Conservation (phyloP, 2,113 vertebrate species). For the Lonchura striata region DNA sequence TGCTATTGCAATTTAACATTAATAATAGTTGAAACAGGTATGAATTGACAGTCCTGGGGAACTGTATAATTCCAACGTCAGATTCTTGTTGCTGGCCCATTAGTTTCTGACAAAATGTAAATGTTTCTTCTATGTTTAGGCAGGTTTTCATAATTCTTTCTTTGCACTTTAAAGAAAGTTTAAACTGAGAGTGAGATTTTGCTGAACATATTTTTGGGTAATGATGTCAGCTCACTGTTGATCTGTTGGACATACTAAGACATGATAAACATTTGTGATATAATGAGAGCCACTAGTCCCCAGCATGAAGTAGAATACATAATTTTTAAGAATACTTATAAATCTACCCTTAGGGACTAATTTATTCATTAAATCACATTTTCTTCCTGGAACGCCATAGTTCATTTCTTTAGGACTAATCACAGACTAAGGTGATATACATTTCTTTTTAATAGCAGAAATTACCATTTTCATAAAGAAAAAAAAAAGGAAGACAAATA, state of each 20-base stretch:
- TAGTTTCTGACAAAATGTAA: not conserved
- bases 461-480: not conserved
- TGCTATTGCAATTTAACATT: not conserved
- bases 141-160: not conserved
- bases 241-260: not conserved
- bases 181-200: not conserved
- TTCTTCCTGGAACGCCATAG: not conserved
- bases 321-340: not conserved
- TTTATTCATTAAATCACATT: not conserved
- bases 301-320: fast-evolving
- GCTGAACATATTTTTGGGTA: not conserved
- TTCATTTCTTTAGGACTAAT: not conserved
- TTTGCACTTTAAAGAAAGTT: not conserved
- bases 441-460: not conserved
- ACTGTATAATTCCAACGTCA: not conserved
- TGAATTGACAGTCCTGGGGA: not conserved
- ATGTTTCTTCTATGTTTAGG: not conserved
- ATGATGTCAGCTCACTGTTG: not conserved
- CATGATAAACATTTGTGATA: not conserved
- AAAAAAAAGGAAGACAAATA: not conserved
- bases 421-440: not conserved
- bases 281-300: not conserved
- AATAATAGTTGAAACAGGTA: not conserved
- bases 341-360: not conserved
- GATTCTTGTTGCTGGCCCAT: not conserved